These are phyloP conservation scores for Onthophagus sagittarius DNA, from an alignment of 2,888 invertebrate genomes.

Conservation along the genomic window DNA sequence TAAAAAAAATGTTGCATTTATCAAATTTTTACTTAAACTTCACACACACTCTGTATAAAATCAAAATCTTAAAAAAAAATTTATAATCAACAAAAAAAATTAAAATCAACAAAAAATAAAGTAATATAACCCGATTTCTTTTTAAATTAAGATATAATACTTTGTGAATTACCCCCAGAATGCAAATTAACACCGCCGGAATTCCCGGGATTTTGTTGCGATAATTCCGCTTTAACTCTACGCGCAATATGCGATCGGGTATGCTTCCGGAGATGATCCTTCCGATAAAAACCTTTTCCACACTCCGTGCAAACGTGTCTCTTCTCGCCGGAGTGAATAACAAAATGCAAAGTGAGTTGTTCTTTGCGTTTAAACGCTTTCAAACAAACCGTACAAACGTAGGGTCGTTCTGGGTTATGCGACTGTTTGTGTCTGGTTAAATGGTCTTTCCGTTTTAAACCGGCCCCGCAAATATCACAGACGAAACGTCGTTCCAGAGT, in stretches of 20 bases:
- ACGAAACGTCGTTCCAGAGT: constrained; percentile 81
- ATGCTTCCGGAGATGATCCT: constrained; percentile 82
- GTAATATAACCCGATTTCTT: neutral
- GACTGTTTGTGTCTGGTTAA: constrained; percentile 82
- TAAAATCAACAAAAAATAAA: constrained; percentile 6
- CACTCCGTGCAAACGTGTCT: constrained; percentile 83
- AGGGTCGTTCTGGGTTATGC: constrained; percentile 84
- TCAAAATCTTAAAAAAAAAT: no score
- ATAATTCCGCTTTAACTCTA: constrained; percentile 79
- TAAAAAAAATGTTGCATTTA: no score
- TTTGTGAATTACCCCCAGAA: constrained; percentile 32
- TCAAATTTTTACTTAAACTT: no score
- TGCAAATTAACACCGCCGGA: constrained; percentile 42
- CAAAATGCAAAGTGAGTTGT: constrained; percentile 82
- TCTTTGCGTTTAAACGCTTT: constrained; percentile 88
- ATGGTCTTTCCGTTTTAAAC: constrained; percentile 82
- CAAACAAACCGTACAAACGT: constrained; percentile 81
- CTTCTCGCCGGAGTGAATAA: constrained; percentile 87
- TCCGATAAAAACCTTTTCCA: constrained; percentile 85
- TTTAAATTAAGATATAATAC: constrained; percentile 36
- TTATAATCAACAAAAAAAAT: no score
- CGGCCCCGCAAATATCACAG: constrained; percentile 86
- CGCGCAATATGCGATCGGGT: constrained; percentile 81
- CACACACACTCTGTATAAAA: no score
- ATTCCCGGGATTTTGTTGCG: constrained; percentile 56